Conservation (phyloP, 2,888 invertebrate genomes). For the Cosmorhoe ocellata region DNA sequence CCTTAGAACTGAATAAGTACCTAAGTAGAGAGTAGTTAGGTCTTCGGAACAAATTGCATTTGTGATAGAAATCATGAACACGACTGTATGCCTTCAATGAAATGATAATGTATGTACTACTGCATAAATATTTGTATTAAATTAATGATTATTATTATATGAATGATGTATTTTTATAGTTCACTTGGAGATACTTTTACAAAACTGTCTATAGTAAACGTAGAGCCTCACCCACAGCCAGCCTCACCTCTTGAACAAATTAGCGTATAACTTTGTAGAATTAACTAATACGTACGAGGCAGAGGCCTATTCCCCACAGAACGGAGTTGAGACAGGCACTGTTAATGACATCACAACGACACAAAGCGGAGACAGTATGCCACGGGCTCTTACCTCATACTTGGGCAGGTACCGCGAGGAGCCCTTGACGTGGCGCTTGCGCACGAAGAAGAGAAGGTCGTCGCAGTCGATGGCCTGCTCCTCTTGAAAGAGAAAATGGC, state of each 20-base stretch:
- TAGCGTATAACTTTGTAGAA: too few relatives aligned
- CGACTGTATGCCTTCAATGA: conserved; percentile 26
- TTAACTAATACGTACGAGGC: too few relatives aligned
- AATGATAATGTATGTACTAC: conserved; percentile 15
- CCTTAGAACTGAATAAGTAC: conserved; percentile 27
- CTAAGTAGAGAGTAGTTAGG: conserved; percentile 16
- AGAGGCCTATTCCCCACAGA: too few relatives aligned
- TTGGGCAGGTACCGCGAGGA: conserved; percentile 94
- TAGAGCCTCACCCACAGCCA: too few relatives aligned
- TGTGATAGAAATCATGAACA: conserved; percentile 31
- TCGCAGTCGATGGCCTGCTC: conserved; percentile 95
- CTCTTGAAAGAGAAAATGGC: conserved; percentile 95
- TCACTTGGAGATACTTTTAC: conserved; percentile 1
- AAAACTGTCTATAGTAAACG: conserved; percentile 1
- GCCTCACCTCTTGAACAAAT: conserved; percentile 9
- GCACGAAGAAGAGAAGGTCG: conserved; percentile 97
- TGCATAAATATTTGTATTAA: conserved; percentile 10
- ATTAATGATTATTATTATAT: conserved; percentile 7
- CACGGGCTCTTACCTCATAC: conserved; percentile 86
- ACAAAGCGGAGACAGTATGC: too few relatives aligned
- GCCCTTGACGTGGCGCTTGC: conserved; percentile 94
- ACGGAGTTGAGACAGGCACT: neutral
- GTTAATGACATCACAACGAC: too few relatives aligned
- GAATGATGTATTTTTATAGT: conserved; percentile 19
- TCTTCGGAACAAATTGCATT: conserved; percentile 32